A percentile compares a stretch with the other conserved stretches of the same genome.
These are phyloP conservation scores for Sialia sialis DNA, from an alignment of 2,113 vertebrate genomes.

Conservation along the genomic window DNA sequence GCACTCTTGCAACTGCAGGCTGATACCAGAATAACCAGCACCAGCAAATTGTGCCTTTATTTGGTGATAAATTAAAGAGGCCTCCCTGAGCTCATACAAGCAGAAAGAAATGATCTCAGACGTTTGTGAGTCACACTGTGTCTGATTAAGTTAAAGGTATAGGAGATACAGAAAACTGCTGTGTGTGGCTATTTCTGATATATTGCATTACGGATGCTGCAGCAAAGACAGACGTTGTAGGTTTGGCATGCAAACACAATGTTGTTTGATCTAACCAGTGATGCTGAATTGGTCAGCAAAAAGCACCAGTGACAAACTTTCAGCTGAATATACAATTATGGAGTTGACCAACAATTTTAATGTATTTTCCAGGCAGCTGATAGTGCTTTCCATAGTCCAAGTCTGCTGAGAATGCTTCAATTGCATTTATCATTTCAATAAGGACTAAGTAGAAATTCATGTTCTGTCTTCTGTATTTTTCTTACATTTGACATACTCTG, in stretches of 20 bases:
- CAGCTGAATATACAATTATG: background rate
- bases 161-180: constrained; percentile 29
- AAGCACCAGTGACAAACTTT: background rate
- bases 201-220: constrained; percentile 19
- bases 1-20: background rate
- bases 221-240: background rate
- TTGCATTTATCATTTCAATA: constrained; percentile 39
- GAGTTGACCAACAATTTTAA: constrained; percentile 32
- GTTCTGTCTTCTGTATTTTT: constrained; percentile 37
- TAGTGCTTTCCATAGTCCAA: constrained; percentile 17
- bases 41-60: constrained; percentile 56
- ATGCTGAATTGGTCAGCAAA: constrained; percentile 4
- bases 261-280: background rate
- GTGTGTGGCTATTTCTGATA: constrained; percentile 13
- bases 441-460: constrained; percentile 21
- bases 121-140: constrained; percentile 42
- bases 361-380: constrained; percentile 14
- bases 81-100: constrained; percentile 54
- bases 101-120: constrained; percentile 63
- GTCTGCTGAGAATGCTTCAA: constrained; percentile 21
- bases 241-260: background rate
- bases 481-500: background rate
- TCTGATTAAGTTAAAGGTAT: constrained; percentile 52
- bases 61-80: constrained; percentile 59
- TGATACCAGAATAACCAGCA: constrained; percentile 43